phyloP scores from a whole-genome alignment of 2,888 invertebrate genomes.

The Sinopyrophorus schimmeli region DNA sequence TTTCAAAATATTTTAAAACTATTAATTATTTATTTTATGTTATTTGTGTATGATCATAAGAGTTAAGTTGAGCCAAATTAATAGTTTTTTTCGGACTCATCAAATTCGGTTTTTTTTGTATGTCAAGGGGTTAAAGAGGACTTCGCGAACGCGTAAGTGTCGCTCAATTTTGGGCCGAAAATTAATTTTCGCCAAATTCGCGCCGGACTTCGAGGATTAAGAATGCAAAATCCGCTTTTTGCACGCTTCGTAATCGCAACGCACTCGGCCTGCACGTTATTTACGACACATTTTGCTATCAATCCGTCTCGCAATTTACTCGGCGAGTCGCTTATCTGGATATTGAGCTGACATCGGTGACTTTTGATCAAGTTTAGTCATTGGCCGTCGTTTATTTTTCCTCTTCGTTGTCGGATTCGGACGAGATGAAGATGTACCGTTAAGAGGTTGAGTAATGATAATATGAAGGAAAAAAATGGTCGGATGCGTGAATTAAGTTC shows the following conservation, averaged over 20 bases:
- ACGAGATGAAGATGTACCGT: conserved; percentile 37
- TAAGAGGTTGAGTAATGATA: conserved; percentile 30
- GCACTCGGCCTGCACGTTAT: conserved; percentile 34
- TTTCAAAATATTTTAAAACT: no score
- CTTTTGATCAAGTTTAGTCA: conserved; percentile 39
- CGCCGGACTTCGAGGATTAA: no score
- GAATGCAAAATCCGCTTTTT: conserved; percentile 26
- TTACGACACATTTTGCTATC: conserved; percentile 42
- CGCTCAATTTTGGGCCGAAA: no score
- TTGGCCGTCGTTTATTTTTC: conserved; percentile 36
- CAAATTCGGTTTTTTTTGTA: no score
- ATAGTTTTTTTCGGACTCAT: no score
- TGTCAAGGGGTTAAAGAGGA: no score
- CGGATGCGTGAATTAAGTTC: conserved; percentile 34
- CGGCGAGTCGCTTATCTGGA: conserved; percentile 41
- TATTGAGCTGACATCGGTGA: conserved; percentile 39
- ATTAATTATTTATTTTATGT: no score
- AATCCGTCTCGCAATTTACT: conserved; percentile 41
- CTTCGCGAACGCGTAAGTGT: no score
- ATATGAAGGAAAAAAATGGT: conserved; percentile 15
- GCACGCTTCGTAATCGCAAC: conserved; percentile 30
- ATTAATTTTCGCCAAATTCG: no score
- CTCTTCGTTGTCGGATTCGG: conserved; percentile 32
- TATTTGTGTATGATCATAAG: not conserved
- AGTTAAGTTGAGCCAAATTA: no score